phyloP scores from a whole-genome alignment of 2,888 invertebrate species.

The Agrochola lota region DNA sequence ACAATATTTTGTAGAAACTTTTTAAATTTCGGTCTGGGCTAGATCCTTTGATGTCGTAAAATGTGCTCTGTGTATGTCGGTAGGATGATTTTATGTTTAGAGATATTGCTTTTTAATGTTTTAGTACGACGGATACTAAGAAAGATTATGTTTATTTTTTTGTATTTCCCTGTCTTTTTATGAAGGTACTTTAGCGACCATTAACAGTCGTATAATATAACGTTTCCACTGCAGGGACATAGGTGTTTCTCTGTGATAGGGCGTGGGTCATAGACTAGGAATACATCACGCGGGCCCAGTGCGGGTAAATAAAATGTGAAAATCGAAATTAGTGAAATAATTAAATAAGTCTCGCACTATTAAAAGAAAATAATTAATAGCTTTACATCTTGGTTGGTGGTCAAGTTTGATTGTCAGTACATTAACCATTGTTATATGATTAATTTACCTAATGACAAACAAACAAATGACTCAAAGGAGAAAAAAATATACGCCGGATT shows the following conservation, averaged over 20 bases:
- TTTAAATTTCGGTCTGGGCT: conserved; percentile 28
- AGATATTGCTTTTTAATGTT: conserved; percentile 1
- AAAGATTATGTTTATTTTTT: neutral
- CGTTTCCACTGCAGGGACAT: too few relatives aligned
- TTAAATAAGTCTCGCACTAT: neutral
- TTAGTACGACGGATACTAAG: neutral
- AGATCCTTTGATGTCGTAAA: conserved; percentile 41
- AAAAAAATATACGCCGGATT: too few relatives aligned
- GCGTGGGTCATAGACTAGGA: neutral
- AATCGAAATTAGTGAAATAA: neutral
- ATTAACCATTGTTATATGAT: too few relatives aligned
- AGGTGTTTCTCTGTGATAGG: neutral
- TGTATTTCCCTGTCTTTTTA: neutral
- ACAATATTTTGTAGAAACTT: conserved; percentile 34
- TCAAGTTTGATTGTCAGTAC: too few relatives aligned
- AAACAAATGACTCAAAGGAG: too few relatives aligned
- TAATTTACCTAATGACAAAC: too few relatives aligned
- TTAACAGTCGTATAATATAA: neutral
- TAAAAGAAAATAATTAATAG: neutral
- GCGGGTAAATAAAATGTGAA: neutral
- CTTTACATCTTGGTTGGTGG: neutral
- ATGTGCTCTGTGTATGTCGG: neutral
- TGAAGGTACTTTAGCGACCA: neutral
- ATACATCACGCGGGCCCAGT: neutral
- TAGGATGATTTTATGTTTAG: neutral